A percentile compares a stretch with the other conserved stretches of the same genome.
phyloP scores from a whole-genome alignment of 2,113 vertebrate genomes.

The Proterorhinus semilunaris region DNA sequence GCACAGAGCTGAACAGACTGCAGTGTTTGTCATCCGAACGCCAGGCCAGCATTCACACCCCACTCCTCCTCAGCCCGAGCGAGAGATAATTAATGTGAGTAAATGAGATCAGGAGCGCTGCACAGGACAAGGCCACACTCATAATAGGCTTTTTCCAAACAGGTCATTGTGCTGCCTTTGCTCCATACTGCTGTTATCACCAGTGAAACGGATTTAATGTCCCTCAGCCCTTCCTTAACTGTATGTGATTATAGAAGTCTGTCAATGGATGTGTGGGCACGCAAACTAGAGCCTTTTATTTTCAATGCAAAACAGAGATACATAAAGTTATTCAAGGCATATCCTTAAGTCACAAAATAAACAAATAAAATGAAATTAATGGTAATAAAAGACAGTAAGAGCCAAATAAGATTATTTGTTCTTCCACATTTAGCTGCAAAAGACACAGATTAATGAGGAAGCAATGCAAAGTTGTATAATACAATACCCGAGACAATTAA shows the following conservation, averaged over 20 bases:
- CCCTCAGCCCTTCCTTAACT: constrained; percentile 65
- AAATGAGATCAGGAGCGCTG: constrained; percentile 95
- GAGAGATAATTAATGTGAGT: constrained; percentile 93
- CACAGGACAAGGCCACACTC: constrained; percentile 86
- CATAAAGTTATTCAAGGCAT: no score
- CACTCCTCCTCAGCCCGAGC: constrained; percentile 78
- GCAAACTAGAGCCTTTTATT: no score
- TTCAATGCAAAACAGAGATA: no score
- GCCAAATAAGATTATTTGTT: no score
- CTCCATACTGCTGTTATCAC: constrained; percentile 87
- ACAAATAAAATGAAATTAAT: no score
- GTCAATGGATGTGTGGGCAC: constrained; percentile 49
- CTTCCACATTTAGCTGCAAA: no score
- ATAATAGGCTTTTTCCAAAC: constrained; percentile 86
- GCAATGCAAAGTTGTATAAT: not conserved
- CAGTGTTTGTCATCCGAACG: constrained; percentile 83
- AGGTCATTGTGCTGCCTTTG: constrained; percentile 84
- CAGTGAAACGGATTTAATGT: constrained; percentile 92
- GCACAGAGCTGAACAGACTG: constrained; percentile 82
- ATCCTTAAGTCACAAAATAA: no score
- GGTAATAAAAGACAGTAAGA: no score
- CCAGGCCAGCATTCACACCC: constrained; percentile 81
- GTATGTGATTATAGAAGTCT: constrained; percentile 49
- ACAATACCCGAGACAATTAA: no score
- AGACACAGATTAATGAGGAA: not conserved